These are phyloP conservation scores for Alviniconcha strummeri DNA, from an alignment of 2,888 invertebrate species.

Conservation along the genomic window DNA sequence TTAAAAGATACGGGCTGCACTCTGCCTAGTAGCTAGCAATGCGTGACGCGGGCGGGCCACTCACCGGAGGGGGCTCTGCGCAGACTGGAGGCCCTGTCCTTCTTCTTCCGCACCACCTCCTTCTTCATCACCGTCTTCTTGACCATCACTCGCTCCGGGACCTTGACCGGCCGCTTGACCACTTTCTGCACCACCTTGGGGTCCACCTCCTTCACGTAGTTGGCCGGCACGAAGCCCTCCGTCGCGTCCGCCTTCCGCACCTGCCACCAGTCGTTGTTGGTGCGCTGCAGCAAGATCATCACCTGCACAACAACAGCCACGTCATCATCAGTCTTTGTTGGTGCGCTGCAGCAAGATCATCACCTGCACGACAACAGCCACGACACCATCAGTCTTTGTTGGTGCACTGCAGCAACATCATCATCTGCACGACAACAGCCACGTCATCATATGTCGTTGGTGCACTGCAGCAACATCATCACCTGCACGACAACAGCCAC, in stretches of 20 bases:
- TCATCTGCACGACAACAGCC: not conserved
- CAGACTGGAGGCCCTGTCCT: slow-evolving; percentile 72
- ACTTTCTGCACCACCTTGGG: slow-evolving; percentile 79
- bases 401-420: no score
- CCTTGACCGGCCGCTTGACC: slow-evolving; percentile 87
- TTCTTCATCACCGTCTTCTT: slow-evolving; percentile 81
- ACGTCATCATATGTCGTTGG: not conserved
- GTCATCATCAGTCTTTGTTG: slow-evolving; percentile 94
- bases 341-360: slow-evolving; percentile 96
- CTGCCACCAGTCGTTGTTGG: slow-evolving; percentile 99
- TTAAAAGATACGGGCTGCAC: no score
- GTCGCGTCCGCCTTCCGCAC: slow-evolving; percentile 92
- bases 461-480: not conserved
- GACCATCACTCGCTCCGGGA: slow-evolving; percentile 88
- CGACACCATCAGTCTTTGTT: no score
- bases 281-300: slow-evolving; percentile 94
- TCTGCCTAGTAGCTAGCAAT: no score
- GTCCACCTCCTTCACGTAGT: slow-evolving; percentile 94
- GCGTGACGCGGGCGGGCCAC: not conserved
- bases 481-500: not conserved
- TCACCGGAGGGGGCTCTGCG: slow-evolving; percentile 71
- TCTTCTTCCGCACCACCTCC: slow-evolving; percentile 83
- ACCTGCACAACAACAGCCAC: slow-evolving; percentile 71
- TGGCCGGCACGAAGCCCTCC: slow-evolving; percentile 98
- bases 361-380: slow-evolving; percentile 72